Evolutionary conservation across 2,797 vertebrate species (phyloP), one percentile per base, ranked within the genome.

Genomic region (Spea hammondii): DNA sequence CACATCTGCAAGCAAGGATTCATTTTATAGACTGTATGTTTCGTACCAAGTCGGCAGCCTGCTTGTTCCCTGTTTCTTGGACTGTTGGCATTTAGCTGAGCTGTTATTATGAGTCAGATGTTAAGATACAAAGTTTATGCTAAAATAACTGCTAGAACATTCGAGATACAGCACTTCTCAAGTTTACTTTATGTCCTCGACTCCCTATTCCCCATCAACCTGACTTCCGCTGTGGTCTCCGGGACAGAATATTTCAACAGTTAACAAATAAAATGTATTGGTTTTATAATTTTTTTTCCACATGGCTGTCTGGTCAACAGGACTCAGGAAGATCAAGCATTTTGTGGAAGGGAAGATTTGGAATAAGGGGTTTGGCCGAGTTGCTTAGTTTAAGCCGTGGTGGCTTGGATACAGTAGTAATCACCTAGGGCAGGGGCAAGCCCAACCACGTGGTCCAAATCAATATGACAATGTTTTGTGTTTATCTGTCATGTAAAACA

Each of bases 11-110:
- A 62, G 74, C 53, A 68, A 67, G 69, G 77, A 81, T 81, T 72
- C 67, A 81, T 81, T 59, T 77, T 77, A 77, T 14, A 72, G 60
- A 67, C 74, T 60, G 62, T 72, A 77, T 76, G 79, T 76, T 81
- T 77, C n/a, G 70, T 64, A 54, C 71, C 68, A 49, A 50, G 72
- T 69, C 68, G 76, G 53, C 69, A 48, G 74, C 79, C 53, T 76
- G 70, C 68, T 77, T 53, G 59, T 60, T 62, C 62, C 68, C 32
- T 60, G 44, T 72, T 66, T 72, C 10, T 67, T 50, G 62, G 32
- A 54, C 44, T 14, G n/a, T 76, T 49, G 70, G 44, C 65, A 32
- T 73, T 67, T 53, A 65, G 46, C n/a, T 60, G 9, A 12, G 55
- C 14, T 49, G 64, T 68, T 48, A 82, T 69, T 62, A 51, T 73